Evolutionary conservation across 2,888 invertebrate species (phyloP).

Genomic region (Ceramica pisi): DNA sequence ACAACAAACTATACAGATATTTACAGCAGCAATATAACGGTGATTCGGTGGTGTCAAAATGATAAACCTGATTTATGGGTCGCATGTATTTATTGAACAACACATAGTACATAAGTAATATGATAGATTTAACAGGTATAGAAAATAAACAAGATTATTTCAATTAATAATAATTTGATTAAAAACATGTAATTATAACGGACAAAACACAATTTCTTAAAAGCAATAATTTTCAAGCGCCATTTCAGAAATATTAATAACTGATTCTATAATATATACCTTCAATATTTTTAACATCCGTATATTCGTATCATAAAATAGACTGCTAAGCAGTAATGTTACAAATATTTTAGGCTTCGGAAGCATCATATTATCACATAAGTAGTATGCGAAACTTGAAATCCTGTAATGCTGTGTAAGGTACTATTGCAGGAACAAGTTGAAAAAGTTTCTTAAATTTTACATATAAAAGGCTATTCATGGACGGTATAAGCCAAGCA

Average conservation of each 20-base stretch:
- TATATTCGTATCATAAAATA: conserved; percentile 71
- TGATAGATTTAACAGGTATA: conserved; percentile 57
- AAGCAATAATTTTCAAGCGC: conserved; percentile 52
- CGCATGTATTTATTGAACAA: conserved; percentile 75
- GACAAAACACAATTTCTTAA: conserved; percentile 24
- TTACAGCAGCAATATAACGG: too few relatives aligned
- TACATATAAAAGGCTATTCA: conserved; percentile 46
- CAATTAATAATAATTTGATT: conserved; percentile 40
- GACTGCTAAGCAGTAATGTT: conserved; percentile 73
- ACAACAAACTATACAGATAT: too few relatives aligned
- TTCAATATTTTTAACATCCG: conserved; percentile 55
- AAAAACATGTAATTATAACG: conserved; percentile 25
- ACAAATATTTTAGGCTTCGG: conserved; percentile 58
- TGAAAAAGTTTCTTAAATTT: conserved; percentile 22
- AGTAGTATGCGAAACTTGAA: conserved; percentile 31
- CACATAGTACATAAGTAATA: conserved; percentile 62
- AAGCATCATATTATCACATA: conserved; percentile 41
- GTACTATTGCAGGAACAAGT: conserved; percentile 52
- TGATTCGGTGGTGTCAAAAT: neutral
- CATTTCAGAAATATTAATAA: conserved; percentile 42
- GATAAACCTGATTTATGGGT: conserved; percentile 52
- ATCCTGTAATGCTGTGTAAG: conserved; percentile 31
- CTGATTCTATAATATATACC: conserved; percentile 43
- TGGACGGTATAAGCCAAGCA: conserved; percentile 84
- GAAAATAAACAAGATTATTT: conserved; percentile 43